Evolutionary conservation across 2,113 vertebrate species (phyloP).

Genomic region (Coreoperca whiteheadi): DNA sequence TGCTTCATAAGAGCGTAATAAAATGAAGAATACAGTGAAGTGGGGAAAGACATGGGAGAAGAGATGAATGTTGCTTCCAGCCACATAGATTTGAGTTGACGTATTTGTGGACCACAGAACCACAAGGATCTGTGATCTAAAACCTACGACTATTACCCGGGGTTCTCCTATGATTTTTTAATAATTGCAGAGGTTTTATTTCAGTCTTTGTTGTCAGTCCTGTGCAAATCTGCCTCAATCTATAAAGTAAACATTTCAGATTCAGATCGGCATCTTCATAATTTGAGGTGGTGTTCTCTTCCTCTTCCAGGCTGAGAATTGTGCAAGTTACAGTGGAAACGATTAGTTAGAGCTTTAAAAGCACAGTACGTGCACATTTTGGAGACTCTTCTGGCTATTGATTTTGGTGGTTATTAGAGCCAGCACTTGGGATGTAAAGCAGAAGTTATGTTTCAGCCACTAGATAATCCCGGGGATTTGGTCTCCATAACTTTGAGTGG

Average conservation of each 20-base stretch:
- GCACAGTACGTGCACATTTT: not conserved
- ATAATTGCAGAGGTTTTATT: not conserved
- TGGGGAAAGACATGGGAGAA: not conserved
- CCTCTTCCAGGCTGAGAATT: not conserved
- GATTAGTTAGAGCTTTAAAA: not conserved
- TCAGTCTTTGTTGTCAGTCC: not conserved
- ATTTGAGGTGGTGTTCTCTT: not conserved
- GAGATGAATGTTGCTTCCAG: conserved; percentile 25
- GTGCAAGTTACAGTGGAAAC: not conserved
- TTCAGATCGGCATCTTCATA: not conserved
- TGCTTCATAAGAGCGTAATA: conserved; percentile 23
- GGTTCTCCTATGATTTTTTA: not conserved
- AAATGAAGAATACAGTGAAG: conserved; percentile 16
- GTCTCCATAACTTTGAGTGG: conserved; percentile 4
- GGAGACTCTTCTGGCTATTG: conserved; percentile 19
- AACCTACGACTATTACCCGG: not conserved
- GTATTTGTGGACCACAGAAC: not conserved
- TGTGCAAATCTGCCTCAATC: not conserved
- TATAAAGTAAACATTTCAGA: not conserved
- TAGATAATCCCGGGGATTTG: conserved; percentile 20
- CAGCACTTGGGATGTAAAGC: not conserved
- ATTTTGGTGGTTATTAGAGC: conserved; percentile 25
- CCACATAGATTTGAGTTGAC: not conserved
- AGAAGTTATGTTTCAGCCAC: not conserved
- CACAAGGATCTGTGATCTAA: not conserved